phyloP scores from a whole-genome alignment of 2,888 invertebrate species.

The Netelia virgata region DNA sequence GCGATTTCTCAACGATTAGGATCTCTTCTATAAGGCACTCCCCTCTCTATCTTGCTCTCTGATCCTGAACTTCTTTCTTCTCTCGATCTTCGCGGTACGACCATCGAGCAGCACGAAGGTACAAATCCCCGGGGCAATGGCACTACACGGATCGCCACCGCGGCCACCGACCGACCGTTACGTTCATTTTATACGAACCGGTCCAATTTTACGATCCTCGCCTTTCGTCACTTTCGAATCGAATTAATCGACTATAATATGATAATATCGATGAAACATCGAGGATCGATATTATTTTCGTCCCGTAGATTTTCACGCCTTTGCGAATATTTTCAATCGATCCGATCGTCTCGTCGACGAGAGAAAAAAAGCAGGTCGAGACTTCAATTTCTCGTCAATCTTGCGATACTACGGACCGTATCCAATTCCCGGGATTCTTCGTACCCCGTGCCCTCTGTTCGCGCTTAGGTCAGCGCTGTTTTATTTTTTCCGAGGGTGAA shows the following conservation, averaged over 20 bases:
- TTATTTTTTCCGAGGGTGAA: constrained; percentile 29
- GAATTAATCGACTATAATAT: neutral
- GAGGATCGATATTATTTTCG: neutral
- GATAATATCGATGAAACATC: neutral
- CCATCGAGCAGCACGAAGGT: constrained; percentile 51
- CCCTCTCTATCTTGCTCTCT: constrained; percentile 62
- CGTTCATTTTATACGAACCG: constrained; percentile 25
- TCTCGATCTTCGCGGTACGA: constrained; percentile 26
- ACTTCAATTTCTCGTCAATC: constrained; percentile 7
- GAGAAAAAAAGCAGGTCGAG: constrained; percentile 27
- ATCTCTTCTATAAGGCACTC: constrained; percentile 62
- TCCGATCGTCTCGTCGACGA: constrained; percentile 1
- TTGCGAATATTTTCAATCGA: neutral
- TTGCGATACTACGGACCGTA: constrained; percentile 12
- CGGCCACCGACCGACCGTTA: constrained; percentile 6
- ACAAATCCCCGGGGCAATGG: constrained; percentile 58
- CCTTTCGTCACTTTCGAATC: constrained; percentile 50
- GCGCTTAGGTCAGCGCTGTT: constrained; percentile 34
- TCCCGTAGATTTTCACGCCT: neutral
- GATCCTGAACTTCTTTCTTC: constrained; percentile 63
- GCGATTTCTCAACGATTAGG: constrained; percentile 69
- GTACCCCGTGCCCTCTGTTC: constrained; percentile 9
- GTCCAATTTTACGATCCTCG: constrained; percentile 12
- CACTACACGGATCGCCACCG: constrained; percentile 53
- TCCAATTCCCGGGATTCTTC: constrained; percentile 18